Percentiles rank a stretch among this genome's conserved stretches.
These are phyloP conservation scores for Falco naumanni DNA, from an alignment of 2,797 vertebrate genomes.

Conservation along the genomic window DNA sequence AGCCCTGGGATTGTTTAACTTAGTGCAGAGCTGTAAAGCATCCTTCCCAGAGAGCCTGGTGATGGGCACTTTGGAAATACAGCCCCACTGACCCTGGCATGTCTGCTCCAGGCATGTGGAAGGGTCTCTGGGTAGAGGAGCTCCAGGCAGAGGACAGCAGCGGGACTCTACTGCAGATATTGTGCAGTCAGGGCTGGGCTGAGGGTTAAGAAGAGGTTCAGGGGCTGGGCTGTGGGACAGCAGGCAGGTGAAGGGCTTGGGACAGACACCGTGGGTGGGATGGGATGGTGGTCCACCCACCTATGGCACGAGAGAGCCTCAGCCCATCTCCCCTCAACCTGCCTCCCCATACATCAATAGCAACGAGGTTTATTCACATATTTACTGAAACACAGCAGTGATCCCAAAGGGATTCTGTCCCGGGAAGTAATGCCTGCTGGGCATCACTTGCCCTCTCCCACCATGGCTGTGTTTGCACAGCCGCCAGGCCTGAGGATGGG, in stretches of 20 bases:
- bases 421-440: fast-evolving
- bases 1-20: background rate
- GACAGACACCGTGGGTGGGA: background rate
- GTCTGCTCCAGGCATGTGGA: background rate
- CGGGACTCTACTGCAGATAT: background rate
- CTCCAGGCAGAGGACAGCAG: background rate
- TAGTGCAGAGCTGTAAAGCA: background rate
- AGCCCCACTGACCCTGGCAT: background rate
- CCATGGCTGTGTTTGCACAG: fast-evolving
- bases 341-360: background rate
- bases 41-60: background rate
- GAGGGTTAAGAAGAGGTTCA: background rate
- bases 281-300: background rate
- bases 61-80: background rate
- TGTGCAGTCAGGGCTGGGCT: background rate
- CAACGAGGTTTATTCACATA: background rate
- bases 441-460: background rate
- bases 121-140: background rate
- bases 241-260: background rate
- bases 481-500: fast-evolving
- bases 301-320: background rate
- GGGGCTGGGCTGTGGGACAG: background rate
- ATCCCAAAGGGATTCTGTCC: background rate
- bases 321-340: background rate
- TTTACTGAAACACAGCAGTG: background rate